phyloP scores from a whole-genome alignment of 1,140 invertebrate species.

The Tetranychus cinnabarinus region DNA sequence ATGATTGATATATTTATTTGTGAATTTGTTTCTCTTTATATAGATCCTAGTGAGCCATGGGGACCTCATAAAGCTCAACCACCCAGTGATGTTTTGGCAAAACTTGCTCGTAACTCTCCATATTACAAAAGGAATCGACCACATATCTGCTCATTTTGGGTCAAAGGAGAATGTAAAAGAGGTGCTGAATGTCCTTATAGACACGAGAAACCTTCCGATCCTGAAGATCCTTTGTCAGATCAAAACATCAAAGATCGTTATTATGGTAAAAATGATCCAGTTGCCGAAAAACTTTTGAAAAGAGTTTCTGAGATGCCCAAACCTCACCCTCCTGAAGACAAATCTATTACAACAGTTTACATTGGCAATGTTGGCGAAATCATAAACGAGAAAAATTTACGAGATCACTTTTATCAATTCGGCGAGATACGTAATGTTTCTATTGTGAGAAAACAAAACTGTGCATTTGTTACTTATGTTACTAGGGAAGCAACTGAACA shows the following conservation, averaged over 20 bases:
- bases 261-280: conserved; percentile 95
- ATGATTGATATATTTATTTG: not conserved
- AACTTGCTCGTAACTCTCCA: conserved; percentile 82
- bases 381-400: conserved; percentile 69
- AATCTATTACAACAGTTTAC: conserved; percentile 85
- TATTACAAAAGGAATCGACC: conserved; percentile 97
- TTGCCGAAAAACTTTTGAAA: conserved; percentile 88
- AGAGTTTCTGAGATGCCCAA: conserved; percentile 74
- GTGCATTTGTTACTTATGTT: conserved; percentile 93
- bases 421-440: conserved; percentile 90
- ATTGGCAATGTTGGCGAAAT: conserved; percentile 71
- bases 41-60: conserved; percentile 24
- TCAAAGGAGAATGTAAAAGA: conserved; percentile 90
- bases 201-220: conserved; percentile 96
- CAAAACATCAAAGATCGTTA: conserved; percentile 98
- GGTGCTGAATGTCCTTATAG: conserved; percentile 98
- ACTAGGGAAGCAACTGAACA: conserved; percentile 62
- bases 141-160: conserved; percentile 99
- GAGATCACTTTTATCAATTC: conserved; percentile 90
- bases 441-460: conserved; percentile 74
- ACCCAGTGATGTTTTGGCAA: conserved; percentile 58
- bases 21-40: not conserved
- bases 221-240: conserved; percentile 93
- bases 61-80: conserved; percentile 28
- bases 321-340: conserved; percentile 81